phyloP scores from a whole-genome alignment of 2,797 vertebrate genomes.

The Parambassis ranga region DNA sequence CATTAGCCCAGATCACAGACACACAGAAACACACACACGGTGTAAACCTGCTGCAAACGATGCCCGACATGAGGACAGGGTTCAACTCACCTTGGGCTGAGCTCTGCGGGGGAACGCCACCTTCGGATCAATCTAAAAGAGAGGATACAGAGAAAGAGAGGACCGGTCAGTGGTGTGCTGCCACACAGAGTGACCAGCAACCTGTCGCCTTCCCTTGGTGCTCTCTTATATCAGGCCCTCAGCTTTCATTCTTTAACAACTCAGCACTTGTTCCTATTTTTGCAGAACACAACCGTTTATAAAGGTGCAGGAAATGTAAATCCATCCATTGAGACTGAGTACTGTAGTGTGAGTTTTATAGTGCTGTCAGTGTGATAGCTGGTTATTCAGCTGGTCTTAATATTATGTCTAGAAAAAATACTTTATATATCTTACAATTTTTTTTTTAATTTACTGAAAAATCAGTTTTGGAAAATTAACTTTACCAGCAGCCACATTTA shows the following conservation, averaged over 20 bases:
- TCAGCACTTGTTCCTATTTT: too few relatives aligned
- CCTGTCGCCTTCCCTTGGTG: not conserved
- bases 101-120: slow-evolving; percentile 97
- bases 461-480: too few relatives aligned
- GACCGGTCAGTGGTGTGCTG: slow-evolving; percentile 40
- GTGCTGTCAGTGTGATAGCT: too few relatives aligned
- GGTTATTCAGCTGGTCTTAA: too few relatives aligned
- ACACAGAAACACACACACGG: slow-evolving; percentile 21
- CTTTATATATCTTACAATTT: too few relatives aligned
- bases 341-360: too few relatives aligned
- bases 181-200: not conserved
- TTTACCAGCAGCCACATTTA: too few relatives aligned
- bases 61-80: not conserved
- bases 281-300: too few relatives aligned
- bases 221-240: slow-evolving; percentile 12
- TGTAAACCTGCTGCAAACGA: slow-evolving; percentile 26
- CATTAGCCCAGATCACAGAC: slow-evolving; percentile 49
- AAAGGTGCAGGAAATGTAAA: slow-evolving; percentile 17
- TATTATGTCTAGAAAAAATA: too few relatives aligned
- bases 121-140: slow-evolving; percentile 95
- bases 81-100: slow-evolving; percentile 93
- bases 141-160: slow-evolving; percentile 58
- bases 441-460: too few relatives aligned
- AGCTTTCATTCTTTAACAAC: not conserved
- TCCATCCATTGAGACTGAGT: too few relatives aligned